Percentiles rank a stretch among this genome's conserved stretches.
Conservation (phyloP, 2,113 vertebrate species). For the Megaceryle torquata region DNA sequence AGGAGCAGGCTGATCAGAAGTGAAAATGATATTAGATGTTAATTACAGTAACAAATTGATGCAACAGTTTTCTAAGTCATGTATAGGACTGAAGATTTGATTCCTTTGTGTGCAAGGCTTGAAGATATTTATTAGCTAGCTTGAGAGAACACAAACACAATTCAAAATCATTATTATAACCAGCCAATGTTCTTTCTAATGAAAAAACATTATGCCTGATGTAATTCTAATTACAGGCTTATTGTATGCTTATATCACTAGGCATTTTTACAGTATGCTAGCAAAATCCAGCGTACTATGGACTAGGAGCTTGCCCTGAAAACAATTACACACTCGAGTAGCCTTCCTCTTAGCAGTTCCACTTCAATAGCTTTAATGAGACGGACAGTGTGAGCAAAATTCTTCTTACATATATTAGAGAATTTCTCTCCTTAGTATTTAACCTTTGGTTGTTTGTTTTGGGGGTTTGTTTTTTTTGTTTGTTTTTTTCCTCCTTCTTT, state of each 20-base stretch:
- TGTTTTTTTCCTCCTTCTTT: neutral
- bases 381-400: neutral
- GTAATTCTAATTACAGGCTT: slow-evolving; percentile 45
- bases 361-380: slow-evolving; percentile 41
- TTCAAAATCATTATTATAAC: neutral
- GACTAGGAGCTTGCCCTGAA: neutral
- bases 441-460: neutral
- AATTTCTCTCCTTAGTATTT: neutral
- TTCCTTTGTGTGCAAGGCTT: neutral
- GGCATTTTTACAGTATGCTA: neutral
- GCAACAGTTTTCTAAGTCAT: neutral
- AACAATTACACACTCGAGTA: slow-evolving; percentile 18
- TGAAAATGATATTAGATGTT: neutral
- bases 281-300: neutral
- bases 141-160: neutral
- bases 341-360: neutral
- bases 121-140: neutral
- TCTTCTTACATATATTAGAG: neutral
- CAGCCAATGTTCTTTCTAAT: neutral
- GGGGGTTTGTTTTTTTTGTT: neutral
- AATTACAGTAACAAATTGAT: slow-evolving; percentile 20
- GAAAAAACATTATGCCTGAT: slow-evolving; percentile 25
- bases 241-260: neutral
- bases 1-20: neutral
- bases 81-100: neutral